Evolutionary conservation across 1,140 invertebrate species (phyloP).

Genomic region (Berghia stephanieae): DNA sequence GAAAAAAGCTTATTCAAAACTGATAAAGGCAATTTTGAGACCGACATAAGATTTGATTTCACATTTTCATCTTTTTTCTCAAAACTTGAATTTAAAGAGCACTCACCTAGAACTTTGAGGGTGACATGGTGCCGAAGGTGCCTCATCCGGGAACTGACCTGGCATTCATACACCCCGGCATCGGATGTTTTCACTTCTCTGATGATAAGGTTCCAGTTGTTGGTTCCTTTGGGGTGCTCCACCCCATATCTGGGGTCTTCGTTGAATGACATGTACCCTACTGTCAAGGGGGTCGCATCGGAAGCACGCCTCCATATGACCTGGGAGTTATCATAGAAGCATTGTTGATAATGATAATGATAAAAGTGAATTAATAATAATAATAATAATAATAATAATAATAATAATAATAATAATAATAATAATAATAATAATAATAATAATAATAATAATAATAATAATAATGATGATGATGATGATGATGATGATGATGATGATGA

Average conservation of each 20-base stretch:
- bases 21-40: no score
- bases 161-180: constrained; percentile 51
- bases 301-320: constrained; percentile 47
- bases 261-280: constrained; percentile 39
- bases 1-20: no score
- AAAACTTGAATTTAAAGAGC: neutral
- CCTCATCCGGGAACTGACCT: constrained; percentile 44
- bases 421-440: no score
- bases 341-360: neutral
- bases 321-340: constrained; percentile 21
- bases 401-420: no score
- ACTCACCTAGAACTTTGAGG: constrained; percentile 39
- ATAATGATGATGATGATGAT: no score
- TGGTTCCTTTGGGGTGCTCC: constrained; percentile 32
- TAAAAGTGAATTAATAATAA: neutral
- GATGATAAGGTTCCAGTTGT: constrained; percentile 49
- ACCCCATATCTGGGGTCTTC: constrained; percentile 38
- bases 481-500: no score
- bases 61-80: no score
- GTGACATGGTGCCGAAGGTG: constrained; percentile 36
- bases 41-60: no score
- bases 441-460: no score
- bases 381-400: no score
- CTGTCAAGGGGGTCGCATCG: constrained; percentile 39
- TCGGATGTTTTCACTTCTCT: constrained; percentile 40